Evolutionary conservation across 2,888 invertebrate species (phyloP).

Genomic region (Nomada lathburiana): DNA sequence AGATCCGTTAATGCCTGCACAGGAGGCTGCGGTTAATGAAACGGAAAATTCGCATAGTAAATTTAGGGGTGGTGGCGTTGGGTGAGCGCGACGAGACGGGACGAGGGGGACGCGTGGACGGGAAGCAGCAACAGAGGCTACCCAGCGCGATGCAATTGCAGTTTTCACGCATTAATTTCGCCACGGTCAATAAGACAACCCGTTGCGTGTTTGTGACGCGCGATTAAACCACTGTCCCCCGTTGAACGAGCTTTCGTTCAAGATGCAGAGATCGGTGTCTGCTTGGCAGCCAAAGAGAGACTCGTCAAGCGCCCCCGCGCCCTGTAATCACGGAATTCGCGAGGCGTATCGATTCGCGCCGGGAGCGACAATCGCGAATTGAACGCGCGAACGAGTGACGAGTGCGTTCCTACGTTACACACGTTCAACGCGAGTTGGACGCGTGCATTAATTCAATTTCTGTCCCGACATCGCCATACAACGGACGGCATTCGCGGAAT

Average conservation of each 20-base stretch:
- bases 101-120: neutral
- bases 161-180: conserved; percentile 16
- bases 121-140: neutral
- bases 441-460: conserved; percentile 51
- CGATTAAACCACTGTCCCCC: conserved; percentile 27
- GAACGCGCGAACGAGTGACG: conserved; percentile 7
- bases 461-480: conserved; percentile 7
- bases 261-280: too few relatives aligned
- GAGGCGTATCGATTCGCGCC: conserved; percentile 9
- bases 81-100: too few relatives aligned
- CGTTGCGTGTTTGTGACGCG: conserved; percentile 12
- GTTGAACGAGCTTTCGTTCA: conserved; percentile 5
- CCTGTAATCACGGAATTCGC: neutral
- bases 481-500: conserved; percentile 21
- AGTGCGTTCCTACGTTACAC: conserved; percentile 13
- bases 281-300: too few relatives aligned
- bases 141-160: neutral
- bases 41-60: conserved; percentile 47
- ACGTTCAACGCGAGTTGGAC: neutral
- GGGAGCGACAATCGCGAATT: conserved; percentile 19
- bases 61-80: neutral
- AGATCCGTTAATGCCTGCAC: conserved; percentile 46
- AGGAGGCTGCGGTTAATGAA: conserved; percentile 43
- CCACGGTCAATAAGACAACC: conserved; percentile 35
- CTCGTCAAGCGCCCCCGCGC: neutral